Evolutionary conservation across 2,888 invertebrate genomes (phyloP).

Genomic region (Elegia similella): DNA sequence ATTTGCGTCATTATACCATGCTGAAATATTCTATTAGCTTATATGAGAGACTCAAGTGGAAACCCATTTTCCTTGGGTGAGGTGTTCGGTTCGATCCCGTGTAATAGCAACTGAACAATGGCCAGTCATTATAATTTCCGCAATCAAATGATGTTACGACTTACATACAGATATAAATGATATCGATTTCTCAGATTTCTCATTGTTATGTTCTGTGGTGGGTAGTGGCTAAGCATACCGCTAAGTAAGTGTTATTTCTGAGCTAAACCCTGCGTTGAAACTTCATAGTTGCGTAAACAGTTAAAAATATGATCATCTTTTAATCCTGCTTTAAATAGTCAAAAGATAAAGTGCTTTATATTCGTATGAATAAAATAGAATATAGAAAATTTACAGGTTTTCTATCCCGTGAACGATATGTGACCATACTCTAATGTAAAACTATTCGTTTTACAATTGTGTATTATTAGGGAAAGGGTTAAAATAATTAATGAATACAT

Average conservation of each 20-base stretch:
- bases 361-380: too few species aligned
- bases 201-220: constrained; percentile 18
- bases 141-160: constrained; percentile 19
- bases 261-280: background rate
- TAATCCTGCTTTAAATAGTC: too few species aligned
- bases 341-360: too few species aligned
- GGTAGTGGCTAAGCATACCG: background rate
- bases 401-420: too few species aligned
- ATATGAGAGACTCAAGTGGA: constrained; percentile 5
- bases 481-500: too few species aligned
- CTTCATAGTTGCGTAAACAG: too few species aligned
- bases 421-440: too few species aligned
- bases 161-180: constrained; percentile 25
- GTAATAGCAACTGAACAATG: constrained; percentile 25
- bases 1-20: too few species aligned
- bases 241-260: background rate
- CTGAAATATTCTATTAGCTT: background rate
- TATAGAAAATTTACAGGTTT: too few species aligned
- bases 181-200: constrained; percentile 25
- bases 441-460: too few species aligned
- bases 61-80: background rate
- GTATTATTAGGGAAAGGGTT: too few species aligned
- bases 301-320: too few species aligned
- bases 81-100: constrained; percentile 17
- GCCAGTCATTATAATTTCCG: constrained; percentile 28